Evolutionary conservation across 1,140 invertebrate species (phyloP).

Genomic region (Drosophila navojoa): DNA sequence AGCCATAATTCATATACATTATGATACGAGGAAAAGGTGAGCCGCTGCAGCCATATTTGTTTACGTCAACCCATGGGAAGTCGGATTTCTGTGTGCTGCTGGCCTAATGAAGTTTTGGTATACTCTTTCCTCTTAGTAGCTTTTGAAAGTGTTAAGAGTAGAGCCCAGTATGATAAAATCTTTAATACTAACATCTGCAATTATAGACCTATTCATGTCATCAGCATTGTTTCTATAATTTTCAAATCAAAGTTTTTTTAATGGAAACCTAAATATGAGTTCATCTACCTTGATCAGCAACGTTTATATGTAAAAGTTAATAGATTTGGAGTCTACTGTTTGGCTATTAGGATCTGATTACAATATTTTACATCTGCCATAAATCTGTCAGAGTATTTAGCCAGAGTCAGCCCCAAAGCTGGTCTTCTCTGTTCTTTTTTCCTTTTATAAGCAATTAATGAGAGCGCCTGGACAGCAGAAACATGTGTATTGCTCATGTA

Average conservation of each 20-base stretch:
- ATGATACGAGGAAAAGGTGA: not conserved
- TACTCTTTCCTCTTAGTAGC: too few relatives aligned
- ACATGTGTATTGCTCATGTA: slow-evolving; percentile 70
- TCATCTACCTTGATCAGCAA: too few relatives aligned
- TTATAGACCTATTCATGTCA: too few relatives aligned
- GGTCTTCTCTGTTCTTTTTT: not conserved
- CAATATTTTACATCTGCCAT: not conserved
- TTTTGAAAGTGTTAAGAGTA: too few relatives aligned
- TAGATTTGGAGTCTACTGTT: too few relatives aligned
- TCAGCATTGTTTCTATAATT: too few relatives aligned
- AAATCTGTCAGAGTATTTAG: slow-evolving; percentile 6
- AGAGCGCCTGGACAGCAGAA: slow-evolving; percentile 10
- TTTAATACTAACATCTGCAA: too few relatives aligned
- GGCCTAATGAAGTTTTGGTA: not conserved
- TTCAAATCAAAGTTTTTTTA: too few relatives aligned
- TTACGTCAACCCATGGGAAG: not conserved
- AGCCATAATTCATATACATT: not conserved
- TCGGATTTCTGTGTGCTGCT: too few relatives aligned
- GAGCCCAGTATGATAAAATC: too few relatives aligned
- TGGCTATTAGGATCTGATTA: not conserved
- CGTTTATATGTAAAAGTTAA: not conserved
- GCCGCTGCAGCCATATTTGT: not conserved
- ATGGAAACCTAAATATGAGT: too few relatives aligned
- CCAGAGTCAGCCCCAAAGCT: not conserved
- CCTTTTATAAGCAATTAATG: slow-evolving; percentile 31